phyloP scores from a whole-genome alignment of 1,140 invertebrate genomes.

The Trissolcus basalis region DNA sequence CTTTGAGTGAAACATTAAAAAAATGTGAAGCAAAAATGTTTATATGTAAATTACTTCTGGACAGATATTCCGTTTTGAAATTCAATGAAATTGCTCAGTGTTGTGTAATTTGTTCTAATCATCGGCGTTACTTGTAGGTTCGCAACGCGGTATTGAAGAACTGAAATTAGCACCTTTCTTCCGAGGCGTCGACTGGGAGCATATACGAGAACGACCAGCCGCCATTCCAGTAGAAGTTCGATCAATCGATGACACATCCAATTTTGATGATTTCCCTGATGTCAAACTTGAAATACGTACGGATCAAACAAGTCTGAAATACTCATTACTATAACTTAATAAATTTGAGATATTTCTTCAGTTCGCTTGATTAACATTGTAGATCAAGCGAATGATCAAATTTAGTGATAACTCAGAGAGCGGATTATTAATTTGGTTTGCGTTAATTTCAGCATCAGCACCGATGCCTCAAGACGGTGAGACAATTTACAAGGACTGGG shows the following conservation, averaged over 20 bases:
- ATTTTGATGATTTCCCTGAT: conserved; percentile 99
- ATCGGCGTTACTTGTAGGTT: conserved; percentile 76
- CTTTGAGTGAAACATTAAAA: no score
- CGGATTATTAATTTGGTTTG: no score
- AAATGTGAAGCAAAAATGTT: no score
- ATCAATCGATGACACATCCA: conserved; percentile 98
- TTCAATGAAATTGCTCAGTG: no score
- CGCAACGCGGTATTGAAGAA: conserved; percentile 92
- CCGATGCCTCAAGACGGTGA: conserved; percentile 89
- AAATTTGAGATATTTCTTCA: neutral
- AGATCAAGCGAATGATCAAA: no score
- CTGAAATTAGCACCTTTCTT: conserved; percentile 92
- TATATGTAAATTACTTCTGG: no score
- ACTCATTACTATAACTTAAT: no score
- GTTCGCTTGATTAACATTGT: neutral
- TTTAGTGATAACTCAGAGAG: no score
- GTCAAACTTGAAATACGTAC: conserved; percentile 98
- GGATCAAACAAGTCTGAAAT: conserved; percentile 61
- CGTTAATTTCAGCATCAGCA: conserved; percentile 82
- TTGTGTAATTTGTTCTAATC: no score
- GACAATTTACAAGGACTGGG: conserved; percentile 96
- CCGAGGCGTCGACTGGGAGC: conserved; percentile 95
- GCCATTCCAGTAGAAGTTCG: conserved; percentile 97
- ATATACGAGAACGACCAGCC: conserved; percentile 96
- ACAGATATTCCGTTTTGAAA: no score